A percentile compares a stretch with the other conserved stretches of the same genome.
These are phyloP conservation scores for Ormyrus nitidulus DNA, from an alignment of 2,888 invertebrate genomes.

Conservation along the genomic window DNA sequence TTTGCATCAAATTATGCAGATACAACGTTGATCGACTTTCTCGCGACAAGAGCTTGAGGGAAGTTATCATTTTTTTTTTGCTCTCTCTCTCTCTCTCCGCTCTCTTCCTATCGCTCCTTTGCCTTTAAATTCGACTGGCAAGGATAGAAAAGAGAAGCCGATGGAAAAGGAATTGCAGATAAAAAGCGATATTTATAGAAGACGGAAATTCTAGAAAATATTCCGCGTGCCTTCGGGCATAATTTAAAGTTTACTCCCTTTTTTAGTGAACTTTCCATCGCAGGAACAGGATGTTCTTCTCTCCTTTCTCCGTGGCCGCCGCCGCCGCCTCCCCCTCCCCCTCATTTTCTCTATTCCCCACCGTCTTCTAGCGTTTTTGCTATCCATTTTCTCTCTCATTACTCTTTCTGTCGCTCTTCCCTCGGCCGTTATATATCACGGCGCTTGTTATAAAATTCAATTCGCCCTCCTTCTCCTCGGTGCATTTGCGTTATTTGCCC, in stretches of 20 bases:
- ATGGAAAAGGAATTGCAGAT: not conserved
- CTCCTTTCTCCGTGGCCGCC: not conserved
- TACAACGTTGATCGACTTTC: not conserved
- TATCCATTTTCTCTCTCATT: slow-evolving; percentile 15
- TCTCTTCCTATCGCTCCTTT: not conserved
- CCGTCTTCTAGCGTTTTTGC: not conserved
- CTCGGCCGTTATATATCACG: not conserved
- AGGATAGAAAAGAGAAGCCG: not conserved
- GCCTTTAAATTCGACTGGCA: not conserved
- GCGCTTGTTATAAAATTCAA: not conserved
- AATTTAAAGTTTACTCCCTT: slow-evolving; percentile 44
- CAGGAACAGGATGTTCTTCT: slow-evolving; percentile 1
- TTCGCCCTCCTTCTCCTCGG: not conserved
- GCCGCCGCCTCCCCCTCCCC: too few species aligned
- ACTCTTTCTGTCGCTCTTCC: not conserved
- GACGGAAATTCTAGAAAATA: slow-evolving; percentile 14
- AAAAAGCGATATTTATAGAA: slow-evolving; percentile 13
- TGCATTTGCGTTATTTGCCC: not conserved
- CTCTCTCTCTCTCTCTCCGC: not conserved
- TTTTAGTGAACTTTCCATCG: slow-evolving; percentile 4
- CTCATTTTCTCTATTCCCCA: not conserved
- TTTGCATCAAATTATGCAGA: slow-evolving; percentile 48
- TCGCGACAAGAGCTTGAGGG: not conserved
- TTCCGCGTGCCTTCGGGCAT: slow-evolving; percentile 39
- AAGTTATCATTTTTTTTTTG: not conserved